phyloP scores from a whole-genome alignment of 1,140 invertebrate species.

The Lanistes nyassanus region DNA sequence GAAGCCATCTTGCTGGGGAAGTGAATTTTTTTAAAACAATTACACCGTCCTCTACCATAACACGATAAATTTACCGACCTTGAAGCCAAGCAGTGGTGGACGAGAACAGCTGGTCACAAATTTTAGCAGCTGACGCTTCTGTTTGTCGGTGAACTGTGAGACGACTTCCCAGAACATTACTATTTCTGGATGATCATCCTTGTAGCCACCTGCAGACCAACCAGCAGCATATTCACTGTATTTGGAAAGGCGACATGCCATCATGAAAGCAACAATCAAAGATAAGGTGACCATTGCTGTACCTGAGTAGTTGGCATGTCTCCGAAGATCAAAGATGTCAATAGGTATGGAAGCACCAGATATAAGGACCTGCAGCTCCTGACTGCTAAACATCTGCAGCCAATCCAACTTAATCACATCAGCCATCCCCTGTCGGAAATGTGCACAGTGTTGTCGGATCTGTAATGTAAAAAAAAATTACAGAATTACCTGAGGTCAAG shows the following conservation, averaged over 20 bases:
- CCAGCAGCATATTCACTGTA: constrained; percentile 5
- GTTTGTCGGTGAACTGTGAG: constrained; percentile 82
- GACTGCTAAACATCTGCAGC: constrained; percentile 94
- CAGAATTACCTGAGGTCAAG: too few species aligned
- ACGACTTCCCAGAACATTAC: constrained; percentile 88
- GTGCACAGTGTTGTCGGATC: constrained; percentile 85
- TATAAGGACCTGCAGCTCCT: constrained; percentile 93
- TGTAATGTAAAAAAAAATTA: constrained; percentile 37
- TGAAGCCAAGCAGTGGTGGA: constrained; percentile 96
- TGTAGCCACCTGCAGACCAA: constrained; percentile 79
- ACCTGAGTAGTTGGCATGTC: constrained; percentile 71
- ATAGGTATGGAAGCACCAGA: constrained; percentile 93
- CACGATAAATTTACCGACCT: constrained; percentile 70
- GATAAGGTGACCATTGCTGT: not conserved
- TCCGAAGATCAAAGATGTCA: constrained; percentile 87
- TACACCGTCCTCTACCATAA: not conserved
- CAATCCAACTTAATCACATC: constrained; percentile 91
- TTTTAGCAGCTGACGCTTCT: constrained; percentile 88
- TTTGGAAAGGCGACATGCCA: not conserved
- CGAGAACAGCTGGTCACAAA: constrained; percentile 97
- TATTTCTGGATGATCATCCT: constrained; percentile 77
- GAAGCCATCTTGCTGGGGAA: too few species aligned
- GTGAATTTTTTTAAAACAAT: too few species aligned
- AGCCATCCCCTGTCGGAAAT: constrained; percentile 78
- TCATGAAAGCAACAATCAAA: not conserved